phyloP scores from a whole-genome alignment of 2,888 invertebrate genomes.

The Papilio elwesi region DNA sequence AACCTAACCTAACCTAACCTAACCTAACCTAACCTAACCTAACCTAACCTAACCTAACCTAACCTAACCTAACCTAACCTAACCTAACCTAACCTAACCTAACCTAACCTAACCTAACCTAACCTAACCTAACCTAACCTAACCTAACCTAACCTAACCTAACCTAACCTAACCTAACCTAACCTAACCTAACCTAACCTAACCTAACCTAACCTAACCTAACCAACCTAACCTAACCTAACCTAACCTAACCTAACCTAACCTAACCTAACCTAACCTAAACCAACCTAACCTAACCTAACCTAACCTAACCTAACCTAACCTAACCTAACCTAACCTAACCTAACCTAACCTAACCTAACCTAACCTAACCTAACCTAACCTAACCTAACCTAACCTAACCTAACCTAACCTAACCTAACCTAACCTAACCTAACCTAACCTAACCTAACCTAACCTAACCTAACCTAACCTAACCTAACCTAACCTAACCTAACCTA shows the following conservation, averaged over 20 bases:
- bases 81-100: conserved; percentile 42
- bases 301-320: conserved; percentile 49
- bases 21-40: conserved; percentile 43
- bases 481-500: conserved; percentile 49
- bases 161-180: conserved; percentile 48
- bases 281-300: conserved; percentile 49
- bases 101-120: conserved; percentile 47
- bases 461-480: conserved; percentile 49
- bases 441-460: conserved; percentile 49
- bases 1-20: conserved; percentile 47
- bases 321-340: conserved; percentile 43
- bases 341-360: conserved; percentile 34
- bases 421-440: conserved; percentile 47
- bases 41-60: conserved; percentile 37
- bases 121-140: conserved; percentile 48
- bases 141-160: conserved; percentile 48
- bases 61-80: conserved; percentile 40
- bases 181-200: conserved; percentile 47
- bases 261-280: conserved; percentile 50
- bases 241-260: conserved; percentile 50
- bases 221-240: too few species aligned
- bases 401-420: conserved; percentile 49
- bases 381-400: conserved; percentile 48
- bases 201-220: conserved; percentile 51
- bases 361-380: conserved; percentile 48